A percentile compares a stretch with the other conserved stretches of the same genome.
Evolutionary conservation across 2,113 vertebrate genomes (phyloP).

Genomic region (Turdus rufiventris): DNA sequence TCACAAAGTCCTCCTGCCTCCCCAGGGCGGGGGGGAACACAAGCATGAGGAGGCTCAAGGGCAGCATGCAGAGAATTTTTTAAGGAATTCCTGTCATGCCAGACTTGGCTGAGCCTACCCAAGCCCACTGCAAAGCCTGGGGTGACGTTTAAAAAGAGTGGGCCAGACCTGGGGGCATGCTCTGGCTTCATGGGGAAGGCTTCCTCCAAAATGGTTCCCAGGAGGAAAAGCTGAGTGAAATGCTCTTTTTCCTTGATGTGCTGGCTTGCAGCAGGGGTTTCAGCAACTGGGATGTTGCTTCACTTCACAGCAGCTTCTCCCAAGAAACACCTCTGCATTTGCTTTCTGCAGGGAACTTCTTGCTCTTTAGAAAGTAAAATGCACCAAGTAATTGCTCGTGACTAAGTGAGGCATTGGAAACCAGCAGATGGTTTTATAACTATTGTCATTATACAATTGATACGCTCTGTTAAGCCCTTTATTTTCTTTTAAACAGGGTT

Average conservation of each 20-base stretch:
- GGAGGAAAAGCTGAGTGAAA: not conserved
- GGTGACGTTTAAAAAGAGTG: not conserved
- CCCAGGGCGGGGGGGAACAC: not conserved
- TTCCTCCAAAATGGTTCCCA: not conserved
- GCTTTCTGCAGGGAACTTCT: not conserved
- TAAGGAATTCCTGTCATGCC: not conserved
- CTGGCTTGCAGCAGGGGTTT: not conserved
- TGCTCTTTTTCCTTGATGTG: fast-evolving
- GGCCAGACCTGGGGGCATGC: fast-evolving
- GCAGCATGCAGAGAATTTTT: slow-evolving; percentile 4
- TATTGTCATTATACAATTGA: not conserved
- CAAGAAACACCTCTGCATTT: not conserved
- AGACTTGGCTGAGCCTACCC: not conserved
- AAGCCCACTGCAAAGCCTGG: not conserved
- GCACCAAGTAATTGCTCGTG: not conserved
- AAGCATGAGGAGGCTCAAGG: not conserved
- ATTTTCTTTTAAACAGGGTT: not conserved
- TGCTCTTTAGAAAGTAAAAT: not conserved
- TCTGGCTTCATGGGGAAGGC: not conserved
- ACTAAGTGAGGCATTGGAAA: not conserved
- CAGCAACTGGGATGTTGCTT: not conserved
- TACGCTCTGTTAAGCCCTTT: not conserved
- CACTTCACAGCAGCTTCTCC: not conserved
- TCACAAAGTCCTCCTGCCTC: not conserved
- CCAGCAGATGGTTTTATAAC: not conserved